A percentile compares a stretch with the other conserved stretches of the same genome.
Conservation (phyloP, 2,113 vertebrate genomes). For the Echinops telfairi region DNA sequence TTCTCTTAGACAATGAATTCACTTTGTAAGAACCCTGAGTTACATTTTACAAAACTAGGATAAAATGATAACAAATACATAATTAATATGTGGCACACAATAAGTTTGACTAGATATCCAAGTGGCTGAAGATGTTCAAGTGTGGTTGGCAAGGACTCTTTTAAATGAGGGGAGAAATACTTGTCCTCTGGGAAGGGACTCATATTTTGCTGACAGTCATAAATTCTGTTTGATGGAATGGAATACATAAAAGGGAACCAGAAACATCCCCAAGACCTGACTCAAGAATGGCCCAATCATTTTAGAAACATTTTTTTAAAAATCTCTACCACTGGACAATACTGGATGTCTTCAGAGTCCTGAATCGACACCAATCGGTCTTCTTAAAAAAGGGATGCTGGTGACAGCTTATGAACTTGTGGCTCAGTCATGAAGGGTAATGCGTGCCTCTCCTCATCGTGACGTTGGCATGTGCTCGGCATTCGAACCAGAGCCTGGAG, state of each 20-base stretch:
- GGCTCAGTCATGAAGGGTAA: not conserved
- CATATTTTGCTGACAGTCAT: not conserved
- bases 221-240: not conserved
- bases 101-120: constrained; percentile 79
- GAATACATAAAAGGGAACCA: constrained; percentile 36
- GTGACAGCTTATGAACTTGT: constrained; percentile 19
- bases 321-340: not conserved
- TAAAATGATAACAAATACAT: constrained; percentile 89
- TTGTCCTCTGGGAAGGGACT: not conserved
- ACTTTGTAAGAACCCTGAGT: constrained; percentile 91
- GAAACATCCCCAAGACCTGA: not conserved
- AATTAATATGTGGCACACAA: constrained; percentile 78
- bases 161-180: constrained; percentile 73
- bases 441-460: not conserved
- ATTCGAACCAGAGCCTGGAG: not conserved
- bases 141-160: constrained; percentile 71
- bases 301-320: not conserved
- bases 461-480: not conserved
- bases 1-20: constrained; percentile 91
- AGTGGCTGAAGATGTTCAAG: constrained; percentile 75
- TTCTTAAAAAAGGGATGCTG: not conserved
- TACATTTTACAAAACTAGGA: constrained; percentile 89
- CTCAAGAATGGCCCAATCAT: not conserved
- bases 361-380: constrained; percentile 22
- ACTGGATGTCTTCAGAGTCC: not conserved